Evolutionary conservation across 2,113 vertebrate genomes (phyloP), one percentile per base, ranked within the genome.

Genomic region (Electrona antarctica): DNA sequence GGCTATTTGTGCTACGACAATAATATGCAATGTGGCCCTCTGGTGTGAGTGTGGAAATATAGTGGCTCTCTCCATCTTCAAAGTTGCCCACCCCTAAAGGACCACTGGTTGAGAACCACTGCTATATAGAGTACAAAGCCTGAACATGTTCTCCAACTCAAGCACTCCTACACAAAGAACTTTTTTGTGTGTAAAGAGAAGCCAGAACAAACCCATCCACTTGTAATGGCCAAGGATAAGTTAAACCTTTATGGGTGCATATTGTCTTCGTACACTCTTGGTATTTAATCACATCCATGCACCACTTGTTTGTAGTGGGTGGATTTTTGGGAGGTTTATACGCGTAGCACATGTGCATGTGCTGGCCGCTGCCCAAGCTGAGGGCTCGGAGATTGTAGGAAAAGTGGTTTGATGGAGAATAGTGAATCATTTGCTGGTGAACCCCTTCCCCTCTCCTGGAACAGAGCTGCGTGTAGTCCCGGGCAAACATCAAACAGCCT

Each of bases 401-500:
- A 68, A 73, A 33, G 56, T 21, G 78, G 70, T 88, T 85, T 88
- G 77, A 85, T 82, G 81, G 75, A 83, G 86, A 90, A 86, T 85
- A 77, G 68, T 61, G 89, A 88, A 92, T 87, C 54, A 79, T 81
- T 60, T 85, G 77, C 79, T 78, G 69, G 83, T 88, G 78, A 91
- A 89, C 76, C 67, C 85, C 48, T 69, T 54, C 68, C 60, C 81
- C 76, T 41, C 47, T 70, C 73, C 57, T 87, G 88, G 84, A 90
- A 74, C 73, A 49, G 3, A 76, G 76, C 62, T 64, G 65, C 76
- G 71, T 74, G 85, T 76, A 71, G 79, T 87, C 68, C 79, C 78
- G 74, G 74, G 83, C 78, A 70, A 83, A 85, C 85, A 85, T 92
- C 89, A 91, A 91, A 91, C 85, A 66, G 70, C 60, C 46, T 85